Evolutionary conservation across 1,140 invertebrate genomes (phyloP), one percentile per base, ranked within the genome.

Genomic region (Eupristina koningsbergeri): DNA sequence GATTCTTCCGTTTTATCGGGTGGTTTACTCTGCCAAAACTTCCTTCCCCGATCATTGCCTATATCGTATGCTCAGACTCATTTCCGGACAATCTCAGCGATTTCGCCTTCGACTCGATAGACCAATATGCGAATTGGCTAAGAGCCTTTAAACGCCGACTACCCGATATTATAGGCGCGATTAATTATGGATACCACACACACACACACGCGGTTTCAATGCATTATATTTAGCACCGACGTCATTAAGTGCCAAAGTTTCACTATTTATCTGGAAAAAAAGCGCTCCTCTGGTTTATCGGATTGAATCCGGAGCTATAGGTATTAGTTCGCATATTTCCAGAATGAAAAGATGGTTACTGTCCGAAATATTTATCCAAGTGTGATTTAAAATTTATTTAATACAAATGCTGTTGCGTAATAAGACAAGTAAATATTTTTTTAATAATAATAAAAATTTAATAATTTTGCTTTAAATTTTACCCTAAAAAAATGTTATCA

Each of bases 111-210:
- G 31, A 76, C n/a, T 13, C 2, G 13, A 34, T n/a, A n/a, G n/a
- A n/a, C n/a, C n/a, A 61, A 36, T 64, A 13, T 39, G 9, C 79
- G 79, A 50, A 36, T 63, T 34, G 73, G 77, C 79, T 53, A 84
- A 84, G 31, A 67, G 73, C 77, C 36, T 47, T 80, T 84, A 80
- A 84, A 80, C 39, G 69, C 45, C 29, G 53, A 76, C 34, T 78
- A n/a, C 47, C 36, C 47, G 36, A 58, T 61, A 47, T 78, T 64
- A 47, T 22, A 53, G 22, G 13, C 29, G 53, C 76, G 13, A 64
- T 80, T 63, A 84, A 74, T 58, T 84, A 53, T 45, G 76, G 58
- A 41, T 78, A n/a, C 31, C n/a, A 41, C 61, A n/a, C 45, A 73
- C 45, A 73, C 5, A 45, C 29, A 15, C 29, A 39, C 11, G 29